Evolutionary conservation across 2,797 vertebrate species (phyloP).

Genomic region (Ciconia nigra): DNA sequence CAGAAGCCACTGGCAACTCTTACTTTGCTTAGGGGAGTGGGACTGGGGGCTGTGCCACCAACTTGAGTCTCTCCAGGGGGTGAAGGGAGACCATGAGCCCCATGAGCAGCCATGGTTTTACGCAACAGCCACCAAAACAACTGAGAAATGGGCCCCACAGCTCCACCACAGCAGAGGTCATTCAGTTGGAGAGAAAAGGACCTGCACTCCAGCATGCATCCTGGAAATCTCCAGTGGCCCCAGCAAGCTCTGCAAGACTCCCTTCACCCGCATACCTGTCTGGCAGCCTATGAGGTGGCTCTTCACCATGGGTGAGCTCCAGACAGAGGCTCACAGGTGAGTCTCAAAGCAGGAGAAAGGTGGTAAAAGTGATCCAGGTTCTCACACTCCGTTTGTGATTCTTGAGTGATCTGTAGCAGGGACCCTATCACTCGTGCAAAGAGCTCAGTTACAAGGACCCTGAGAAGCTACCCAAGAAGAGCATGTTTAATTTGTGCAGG

Average conservation of each 20-base stretch:
- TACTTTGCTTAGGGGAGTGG: neutral
- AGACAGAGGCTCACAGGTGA: neutral
- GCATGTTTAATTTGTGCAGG: neutral
- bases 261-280: neutral
- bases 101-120: neutral
- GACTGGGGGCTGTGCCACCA: neutral
- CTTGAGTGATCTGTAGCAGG: neutral
- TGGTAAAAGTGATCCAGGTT: neutral
- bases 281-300: neutral
- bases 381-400: neutral
- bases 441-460: neutral
- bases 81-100: neutral
- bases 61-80: neutral
- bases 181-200: neutral
- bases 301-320: neutral
- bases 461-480: neutral
- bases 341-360: neutral
- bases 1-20: neutral
- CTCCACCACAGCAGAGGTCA: neutral
- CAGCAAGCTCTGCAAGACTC: neutral
- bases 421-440: rapidly evolving
- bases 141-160: neutral
- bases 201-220: neutral
- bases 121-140: rapidly evolving
- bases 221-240: neutral